Conservation (phyloP, 2,113 vertebrate species). For the Corythornis cristatus region DNA sequence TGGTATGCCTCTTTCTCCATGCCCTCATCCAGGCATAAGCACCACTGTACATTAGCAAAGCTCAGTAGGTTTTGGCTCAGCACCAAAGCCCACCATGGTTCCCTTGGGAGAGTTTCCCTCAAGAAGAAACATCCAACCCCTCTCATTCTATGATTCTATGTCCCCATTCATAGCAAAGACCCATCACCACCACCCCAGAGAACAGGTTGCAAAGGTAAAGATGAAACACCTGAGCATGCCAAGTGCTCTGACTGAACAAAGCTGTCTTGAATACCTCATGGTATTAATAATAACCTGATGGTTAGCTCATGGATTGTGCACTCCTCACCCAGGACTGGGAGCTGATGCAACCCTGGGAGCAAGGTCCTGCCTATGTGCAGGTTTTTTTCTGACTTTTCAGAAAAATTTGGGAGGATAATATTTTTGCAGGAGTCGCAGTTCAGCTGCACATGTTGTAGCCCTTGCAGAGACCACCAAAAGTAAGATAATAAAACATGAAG, state of each 20-base stretch:
- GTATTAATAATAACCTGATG: neutral
- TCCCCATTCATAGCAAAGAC: neutral
- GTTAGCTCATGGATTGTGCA: neutral
- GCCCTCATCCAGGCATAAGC: neutral
- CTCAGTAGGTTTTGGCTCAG: neutral
- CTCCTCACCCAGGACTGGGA: neutral
- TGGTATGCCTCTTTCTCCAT: neutral
- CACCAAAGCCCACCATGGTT: neutral
- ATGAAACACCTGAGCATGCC: neutral
- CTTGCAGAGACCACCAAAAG: neutral
- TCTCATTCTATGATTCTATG: too few species aligned
- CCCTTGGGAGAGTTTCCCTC: neutral
- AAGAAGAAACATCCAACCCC: neutral
- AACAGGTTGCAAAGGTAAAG: neutral
- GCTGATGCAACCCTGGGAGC: neutral
- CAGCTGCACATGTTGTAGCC: accelerated
- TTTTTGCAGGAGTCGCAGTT: neutral
- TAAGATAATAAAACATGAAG: neutral
- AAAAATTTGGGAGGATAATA: neutral
- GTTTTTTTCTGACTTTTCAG: neutral
- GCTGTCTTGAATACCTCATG: neutral
- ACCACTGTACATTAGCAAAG: neutral
- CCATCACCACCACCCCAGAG: neutral
- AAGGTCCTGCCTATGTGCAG: neutral
- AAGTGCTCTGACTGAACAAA: neutral